Evolutionary conservation across 2,888 invertebrate genomes (phyloP).

Genomic region (Athripsodes cinereus): DNA sequence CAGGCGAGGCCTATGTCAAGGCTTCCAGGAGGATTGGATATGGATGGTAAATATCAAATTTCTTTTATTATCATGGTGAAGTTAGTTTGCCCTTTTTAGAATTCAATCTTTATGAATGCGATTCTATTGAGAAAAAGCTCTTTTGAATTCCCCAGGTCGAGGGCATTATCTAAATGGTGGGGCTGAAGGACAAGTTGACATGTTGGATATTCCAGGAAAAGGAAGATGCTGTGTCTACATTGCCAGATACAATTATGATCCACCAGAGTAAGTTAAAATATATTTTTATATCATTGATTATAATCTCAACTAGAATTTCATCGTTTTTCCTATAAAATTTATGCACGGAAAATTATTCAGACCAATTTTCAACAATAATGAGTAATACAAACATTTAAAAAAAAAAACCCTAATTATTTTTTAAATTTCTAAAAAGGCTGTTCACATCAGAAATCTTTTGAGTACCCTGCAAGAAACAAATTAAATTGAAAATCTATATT

Average conservation of each 20-base stretch:
- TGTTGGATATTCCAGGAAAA: constrained; percentile 91
- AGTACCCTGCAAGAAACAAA: no score
- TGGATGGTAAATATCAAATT: constrained; percentile 39
- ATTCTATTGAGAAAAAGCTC: neutral
- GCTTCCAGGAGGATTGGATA: constrained; percentile 40
- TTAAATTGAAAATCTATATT: no score
- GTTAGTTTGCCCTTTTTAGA: no score
- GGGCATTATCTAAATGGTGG: constrained; percentile 56
- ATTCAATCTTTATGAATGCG: neutral
- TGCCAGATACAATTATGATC: constrained; percentile 72
- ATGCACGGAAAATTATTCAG: no score
- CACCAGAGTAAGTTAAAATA: constrained; percentile 52
- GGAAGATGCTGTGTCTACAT: constrained; percentile 91
- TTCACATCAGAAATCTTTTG: no score
- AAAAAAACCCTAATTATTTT: no score
- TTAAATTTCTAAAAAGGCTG: no score
- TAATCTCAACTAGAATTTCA: neutral
- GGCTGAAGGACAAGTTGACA: constrained; percentile 75
- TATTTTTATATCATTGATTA: neutral
- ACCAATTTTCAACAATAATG: no score
- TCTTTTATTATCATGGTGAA: no score
- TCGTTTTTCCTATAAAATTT: no score
- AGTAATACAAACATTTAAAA: no score
- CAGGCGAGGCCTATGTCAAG: constrained; percentile 51
- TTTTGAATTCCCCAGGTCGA: constrained; percentile 33